Base-by-base conservation (phyloP, 2,888 invertebrate genomes). In the Drosophila anomelani region DNA sequence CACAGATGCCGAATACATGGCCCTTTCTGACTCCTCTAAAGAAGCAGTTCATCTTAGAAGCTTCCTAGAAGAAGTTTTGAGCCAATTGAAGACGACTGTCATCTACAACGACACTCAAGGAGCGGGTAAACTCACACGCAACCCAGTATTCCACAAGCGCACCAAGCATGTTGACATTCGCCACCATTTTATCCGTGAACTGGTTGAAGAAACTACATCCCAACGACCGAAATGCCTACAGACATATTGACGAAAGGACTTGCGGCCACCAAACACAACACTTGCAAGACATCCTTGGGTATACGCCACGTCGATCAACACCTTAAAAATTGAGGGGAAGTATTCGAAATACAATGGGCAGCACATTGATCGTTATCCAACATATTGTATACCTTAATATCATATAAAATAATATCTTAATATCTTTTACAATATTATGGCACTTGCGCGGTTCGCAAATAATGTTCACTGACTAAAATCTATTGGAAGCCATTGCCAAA, bases 371-470 rank as follows among this genome's bases (percentile, higher is more conserved):
- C 20, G 20, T 20, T 20, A 20, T 20, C 20, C 20, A 20, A 20
- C 20, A 20, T 20, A 20, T 20, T 20, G 20, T 20, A 20, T 20
- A 20, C 20, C 20, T 20, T 20, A 20, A 20, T 20, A 20, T 20
- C 20, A 20, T 20, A 20, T 20, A 20, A 1, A 20, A 20, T 20
- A 20, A 20, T 20, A 20, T 20, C 20, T 20, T 20, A 20, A 20
- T 20, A 20, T 20, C 20, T 49, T 51, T 61, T 68, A 36, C 51
- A 53, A 51, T 72, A 60, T 69, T 69, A 61, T 72, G 47, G 59
- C 68, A 55, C 38, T 59, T 55, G 54, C 49, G 60, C 60, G 46
- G 69, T 39, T 61, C 38, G 49, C 49, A 56, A 53, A 60, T 29
- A 20, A 32, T n/a, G 17, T 46, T 53, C 15, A 38, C 39, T 69